Evolutionary conservation across 1,140 invertebrate species (phyloP).

Genomic region (Heliothis subflexa): DNA sequence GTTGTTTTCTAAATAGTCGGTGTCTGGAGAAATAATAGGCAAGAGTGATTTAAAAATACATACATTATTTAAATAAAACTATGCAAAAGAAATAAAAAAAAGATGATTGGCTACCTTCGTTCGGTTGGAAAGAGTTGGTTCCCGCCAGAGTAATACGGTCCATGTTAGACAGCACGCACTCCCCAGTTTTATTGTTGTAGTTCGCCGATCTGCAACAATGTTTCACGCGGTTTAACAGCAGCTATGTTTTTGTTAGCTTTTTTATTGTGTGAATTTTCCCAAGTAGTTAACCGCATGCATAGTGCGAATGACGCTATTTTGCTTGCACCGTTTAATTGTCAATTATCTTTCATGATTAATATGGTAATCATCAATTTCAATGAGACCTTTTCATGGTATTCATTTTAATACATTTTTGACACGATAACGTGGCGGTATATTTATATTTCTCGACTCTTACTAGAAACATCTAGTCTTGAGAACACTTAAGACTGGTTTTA

Average conservation of each 20-base stretch:
- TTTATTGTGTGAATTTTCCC: slow-evolving; percentile 77
- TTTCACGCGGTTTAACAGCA: slow-evolving; percentile 68
- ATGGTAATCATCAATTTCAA: slow-evolving; percentile 37
- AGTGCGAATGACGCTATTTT: slow-evolving; percentile 41
- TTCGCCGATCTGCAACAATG: slow-evolving; percentile 94
- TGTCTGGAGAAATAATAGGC: slow-evolving; percentile 69
- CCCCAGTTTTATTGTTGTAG: slow-evolving; percentile 93
- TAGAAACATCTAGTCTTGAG: background rate
- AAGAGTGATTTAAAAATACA: slow-evolving; percentile 1
- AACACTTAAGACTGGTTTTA: slow-evolving; percentile 32
- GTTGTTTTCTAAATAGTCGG: slow-evolving; percentile 96
- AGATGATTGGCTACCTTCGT: slow-evolving; percentile 85
- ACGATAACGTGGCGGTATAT: slow-evolving; percentile 12
- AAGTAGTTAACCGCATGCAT: slow-evolving; percentile 65
- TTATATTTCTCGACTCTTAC: slow-evolving; percentile 31
- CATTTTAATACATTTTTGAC: slow-evolving; percentile 35
- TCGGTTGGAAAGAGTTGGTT: slow-evolving; percentile 90
- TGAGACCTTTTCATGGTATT: background rate
- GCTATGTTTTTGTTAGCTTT: slow-evolving; percentile 62
- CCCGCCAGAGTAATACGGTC: slow-evolving; percentile 95
- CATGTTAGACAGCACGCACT: slow-evolving; percentile 95
- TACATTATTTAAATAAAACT: background rate
- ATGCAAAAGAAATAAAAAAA: background rate
- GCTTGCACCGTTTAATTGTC: slow-evolving; percentile 37
- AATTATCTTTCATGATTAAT: slow-evolving; percentile 40